These are phyloP conservation scores for Gobionotothen gibberifrons DNA, from an alignment of 2,797 vertebrate species.

Conservation along the genomic window DNA sequence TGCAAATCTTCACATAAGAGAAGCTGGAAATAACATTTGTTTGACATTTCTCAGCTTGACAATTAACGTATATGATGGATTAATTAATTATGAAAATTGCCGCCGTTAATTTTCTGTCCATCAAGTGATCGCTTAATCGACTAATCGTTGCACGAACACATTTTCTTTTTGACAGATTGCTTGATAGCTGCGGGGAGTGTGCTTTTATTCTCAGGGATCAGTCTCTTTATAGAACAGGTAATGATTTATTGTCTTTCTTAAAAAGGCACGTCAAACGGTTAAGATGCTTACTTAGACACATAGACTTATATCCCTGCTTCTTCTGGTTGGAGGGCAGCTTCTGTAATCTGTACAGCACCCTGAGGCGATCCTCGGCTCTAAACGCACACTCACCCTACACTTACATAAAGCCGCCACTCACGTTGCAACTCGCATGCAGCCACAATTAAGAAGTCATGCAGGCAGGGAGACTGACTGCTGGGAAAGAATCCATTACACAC, in stretches of 20 bases:
- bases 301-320: constrained; percentile 25
- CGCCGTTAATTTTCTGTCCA: constrained; percentile 22
- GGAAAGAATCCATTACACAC: constrained; percentile 88
- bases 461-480: constrained; percentile 73
- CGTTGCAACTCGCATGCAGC: constrained; percentile 61
- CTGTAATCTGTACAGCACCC: constrained; percentile 52
- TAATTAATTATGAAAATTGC: constrained; percentile 13
- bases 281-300: constrained; percentile 11
- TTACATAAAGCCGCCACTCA: constrained; percentile 41
- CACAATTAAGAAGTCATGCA: constrained; percentile 83
- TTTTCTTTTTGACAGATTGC: constrained; percentile 32
- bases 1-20: constrained; percentile 6
- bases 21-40: neutral
- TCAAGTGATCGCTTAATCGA: constrained; percentile 31
- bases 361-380: constrained; percentile 38
- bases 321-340: constrained; percentile 42
- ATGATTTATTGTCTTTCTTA: constrained; percentile 55
- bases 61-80: constrained; percentile 32
- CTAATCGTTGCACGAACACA: constrained; percentile 14
- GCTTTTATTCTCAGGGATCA: constrained; percentile 23
- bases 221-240: constrained; percentile 28
- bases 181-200: constrained; percentile 34
- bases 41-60: constrained; percentile 24
- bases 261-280: constrained; percentile 43
- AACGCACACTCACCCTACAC: constrained; percentile 14